These are phyloP conservation scores for Hedya salicella DNA, from an alignment of 2,888 invertebrate species.

Conservation along the genomic window DNA sequence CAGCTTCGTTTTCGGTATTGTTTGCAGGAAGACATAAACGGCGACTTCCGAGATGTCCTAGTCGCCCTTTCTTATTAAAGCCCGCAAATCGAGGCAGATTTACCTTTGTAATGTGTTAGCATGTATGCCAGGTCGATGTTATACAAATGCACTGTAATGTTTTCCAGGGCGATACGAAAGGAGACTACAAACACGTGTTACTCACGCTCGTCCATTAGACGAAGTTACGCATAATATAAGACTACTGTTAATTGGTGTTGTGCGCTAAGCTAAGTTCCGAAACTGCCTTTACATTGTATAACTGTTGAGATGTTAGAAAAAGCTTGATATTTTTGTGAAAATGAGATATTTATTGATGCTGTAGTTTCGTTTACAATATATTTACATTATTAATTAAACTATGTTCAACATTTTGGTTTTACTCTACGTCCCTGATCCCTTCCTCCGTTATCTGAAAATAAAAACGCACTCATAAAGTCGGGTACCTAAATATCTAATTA, in stretches of 20 bases:
- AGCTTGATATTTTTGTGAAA: constrained; percentile 83
- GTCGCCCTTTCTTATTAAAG: constrained; percentile 83
- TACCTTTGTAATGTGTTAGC: constrained; percentile 58
- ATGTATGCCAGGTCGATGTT: constrained; percentile 56
- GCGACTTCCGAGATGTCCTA: constrained; percentile 88
- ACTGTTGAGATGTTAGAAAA: constrained; percentile 74
- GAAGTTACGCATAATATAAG: constrained; percentile 66
- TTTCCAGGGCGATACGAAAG: constrained; percentile 89
- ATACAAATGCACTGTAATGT: constrained; percentile 71
- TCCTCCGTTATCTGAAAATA: constrained; percentile 77
- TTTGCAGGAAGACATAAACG: constrained; percentile 88
- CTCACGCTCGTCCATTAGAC: constrained; percentile 82
- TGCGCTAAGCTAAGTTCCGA: constrained; percentile 62
- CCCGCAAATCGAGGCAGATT: constrained; percentile 63
- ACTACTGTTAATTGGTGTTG: constrained; percentile 54
- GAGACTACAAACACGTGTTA: constrained; percentile 89
- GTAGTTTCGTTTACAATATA: constrained; percentile 81
- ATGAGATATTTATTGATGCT: constrained; percentile 84
- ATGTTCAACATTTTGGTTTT: constrained; percentile 71
- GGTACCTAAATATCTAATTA: neutral
- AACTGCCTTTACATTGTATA: constrained; percentile 79
- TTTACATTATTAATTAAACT: constrained; percentile 80
- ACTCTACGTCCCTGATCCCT: constrained; percentile 77
- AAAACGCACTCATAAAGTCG: constrained; percentile 7
- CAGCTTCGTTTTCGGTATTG: constrained; percentile 71